These are phyloP conservation scores for Neodon shergylaensis DNA, from an alignment of 2,113 vertebrate species.

Conservation along the genomic window DNA sequence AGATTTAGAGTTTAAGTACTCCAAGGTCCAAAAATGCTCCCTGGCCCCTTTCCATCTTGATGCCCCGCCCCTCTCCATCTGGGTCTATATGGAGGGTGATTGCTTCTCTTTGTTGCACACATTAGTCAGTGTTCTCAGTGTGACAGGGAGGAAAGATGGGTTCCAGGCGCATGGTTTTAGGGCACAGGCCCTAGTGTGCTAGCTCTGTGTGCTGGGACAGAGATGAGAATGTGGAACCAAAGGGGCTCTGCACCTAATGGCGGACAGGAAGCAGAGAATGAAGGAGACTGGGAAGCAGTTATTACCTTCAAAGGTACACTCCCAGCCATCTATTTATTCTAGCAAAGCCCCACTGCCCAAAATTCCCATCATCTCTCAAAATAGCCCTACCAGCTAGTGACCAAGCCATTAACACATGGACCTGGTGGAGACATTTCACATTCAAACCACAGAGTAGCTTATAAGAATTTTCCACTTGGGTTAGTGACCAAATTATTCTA, in stretches of 20 bases:
- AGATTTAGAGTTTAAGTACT: not conserved
- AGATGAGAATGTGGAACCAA: not conserved
- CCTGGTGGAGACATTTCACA: not conserved
- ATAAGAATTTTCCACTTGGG: slow-evolving; percentile 1
- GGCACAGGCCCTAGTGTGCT: not conserved
- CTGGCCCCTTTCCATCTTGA: not conserved
- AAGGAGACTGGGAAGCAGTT: not conserved
- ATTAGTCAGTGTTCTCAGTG: not conserved
- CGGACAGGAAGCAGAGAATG: not conserved
- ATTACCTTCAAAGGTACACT: not conserved
- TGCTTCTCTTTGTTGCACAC: not conserved
- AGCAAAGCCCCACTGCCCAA: not conserved
- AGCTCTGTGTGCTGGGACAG: too few species aligned
- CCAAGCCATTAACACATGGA: not conserved
- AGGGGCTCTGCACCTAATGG: not conserved
- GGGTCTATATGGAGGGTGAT: not conserved
- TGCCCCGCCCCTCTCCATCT: too few species aligned
- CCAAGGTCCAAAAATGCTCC: not conserved
- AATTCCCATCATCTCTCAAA: not conserved
- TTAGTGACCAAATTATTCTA: not conserved
- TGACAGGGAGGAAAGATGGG: not conserved
- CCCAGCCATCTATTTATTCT: not conserved
- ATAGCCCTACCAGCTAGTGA: not conserved
- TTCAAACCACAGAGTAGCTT: not conserved
- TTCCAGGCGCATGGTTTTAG: not conserved